Evolutionary conservation across 1,140 invertebrate species (phyloP).

Genomic region (Euborellia annulipes): DNA sequence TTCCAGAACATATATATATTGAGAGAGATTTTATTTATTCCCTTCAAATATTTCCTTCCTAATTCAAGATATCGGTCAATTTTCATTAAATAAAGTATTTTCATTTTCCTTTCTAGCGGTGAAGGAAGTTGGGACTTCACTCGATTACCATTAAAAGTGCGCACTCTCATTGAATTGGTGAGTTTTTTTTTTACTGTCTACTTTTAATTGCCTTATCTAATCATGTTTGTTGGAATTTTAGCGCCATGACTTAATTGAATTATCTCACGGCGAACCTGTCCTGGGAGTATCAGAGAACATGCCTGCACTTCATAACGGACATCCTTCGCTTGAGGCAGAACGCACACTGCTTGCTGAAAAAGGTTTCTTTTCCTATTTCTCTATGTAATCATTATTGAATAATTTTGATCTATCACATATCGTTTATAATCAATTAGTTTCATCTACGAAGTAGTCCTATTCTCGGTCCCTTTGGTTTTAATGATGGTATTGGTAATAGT

Average conservation of each 20-base stretch:
- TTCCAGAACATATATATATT: no score
- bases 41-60: no score
- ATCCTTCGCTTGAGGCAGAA: conserved; percentile 45
- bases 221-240: conserved; percentile 25
- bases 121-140: conserved; percentile 72
- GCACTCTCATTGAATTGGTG: conserved; percentile 64
- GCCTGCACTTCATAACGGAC: conserved; percentile 32
- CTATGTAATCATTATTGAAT: no score
- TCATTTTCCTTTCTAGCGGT: conserved; percentile 28
- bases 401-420: no score
- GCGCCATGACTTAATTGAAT: conserved; percentile 49
- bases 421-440: no score
- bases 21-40: no score
- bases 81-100: no score
- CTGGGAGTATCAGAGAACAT: conserved; percentile 45
- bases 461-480: no score
- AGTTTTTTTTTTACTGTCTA: conserved; percentile 19
- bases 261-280: conserved; percentile 47
- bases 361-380: conserved; percentile 19
- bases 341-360: conserved; percentile 46
- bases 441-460: no score
- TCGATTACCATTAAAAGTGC: conserved; percentile 69
- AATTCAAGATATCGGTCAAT: no score
- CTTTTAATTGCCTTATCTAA: conserved; percentile 9
- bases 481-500: no score